Percentiles rank a stretch among this genome's conserved stretches.
These are phyloP conservation scores for Rhineura floridana DNA, from an alignment of 2,113 vertebrate genomes.

Conservation along the genomic window DNA sequence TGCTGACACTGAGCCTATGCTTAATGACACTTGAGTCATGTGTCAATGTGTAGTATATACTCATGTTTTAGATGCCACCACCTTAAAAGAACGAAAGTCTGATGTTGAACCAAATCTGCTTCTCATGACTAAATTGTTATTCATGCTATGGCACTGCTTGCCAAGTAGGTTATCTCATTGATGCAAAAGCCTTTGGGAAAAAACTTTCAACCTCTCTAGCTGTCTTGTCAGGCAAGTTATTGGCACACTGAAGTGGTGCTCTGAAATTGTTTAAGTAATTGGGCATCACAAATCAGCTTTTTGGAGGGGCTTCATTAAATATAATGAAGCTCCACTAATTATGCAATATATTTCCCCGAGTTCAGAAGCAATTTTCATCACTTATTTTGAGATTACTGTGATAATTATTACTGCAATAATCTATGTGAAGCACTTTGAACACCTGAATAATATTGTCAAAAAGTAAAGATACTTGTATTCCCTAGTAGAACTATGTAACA, in stretches of 20 bases:
- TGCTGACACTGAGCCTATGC: too few relatives aligned
- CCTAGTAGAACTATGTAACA: background rate
- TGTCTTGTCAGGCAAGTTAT: background rate
- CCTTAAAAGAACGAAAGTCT: background rate
- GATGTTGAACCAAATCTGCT: background rate
- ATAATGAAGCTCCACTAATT: slow-evolving; percentile 5
- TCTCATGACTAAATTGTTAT: background rate
- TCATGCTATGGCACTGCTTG: background rate
- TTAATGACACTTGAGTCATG: background rate
- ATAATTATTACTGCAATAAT: background rate
- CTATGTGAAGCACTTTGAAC: background rate
- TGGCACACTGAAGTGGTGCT: background rate
- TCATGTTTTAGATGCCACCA: background rate
- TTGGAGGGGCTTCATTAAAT: slow-evolving; percentile 16
- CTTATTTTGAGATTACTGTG: background rate
- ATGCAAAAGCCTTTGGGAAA: background rate
- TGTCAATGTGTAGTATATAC: background rate
- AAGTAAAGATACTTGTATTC: too few relatives aligned
- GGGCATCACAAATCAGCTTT: background rate
- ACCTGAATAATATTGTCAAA: background rate
- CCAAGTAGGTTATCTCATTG: background rate
- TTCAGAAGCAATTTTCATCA: background rate
- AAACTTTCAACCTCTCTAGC: background rate
- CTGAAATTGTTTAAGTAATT: background rate
- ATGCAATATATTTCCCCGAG: slow-evolving; percentile 9